phyloP scores from a whole-genome alignment of 2,888 invertebrate species.

The Lacanobia oleracea region DNA sequence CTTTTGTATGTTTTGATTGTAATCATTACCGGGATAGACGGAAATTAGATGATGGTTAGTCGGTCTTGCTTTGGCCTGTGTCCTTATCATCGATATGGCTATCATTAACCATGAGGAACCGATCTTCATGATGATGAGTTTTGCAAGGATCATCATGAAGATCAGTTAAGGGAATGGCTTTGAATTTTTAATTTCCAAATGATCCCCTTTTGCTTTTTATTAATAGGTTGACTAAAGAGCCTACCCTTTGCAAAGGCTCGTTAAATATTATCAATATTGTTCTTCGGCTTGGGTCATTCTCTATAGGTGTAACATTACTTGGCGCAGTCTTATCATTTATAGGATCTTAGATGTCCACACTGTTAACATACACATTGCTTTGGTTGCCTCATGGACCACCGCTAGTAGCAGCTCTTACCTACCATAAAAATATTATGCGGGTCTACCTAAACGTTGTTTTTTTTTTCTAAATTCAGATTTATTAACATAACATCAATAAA shows the following conservation, averaged over 20 bases:
- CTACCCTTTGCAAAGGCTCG: too few species aligned
- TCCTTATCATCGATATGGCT: too few species aligned
- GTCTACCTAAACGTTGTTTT: conserved; percentile 13
- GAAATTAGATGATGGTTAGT: conserved; percentile 10
- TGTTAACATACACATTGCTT: neutral
- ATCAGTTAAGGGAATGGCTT: too few species aligned
- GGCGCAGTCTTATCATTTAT: neutral
- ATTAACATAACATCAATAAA: conserved; percentile 7
- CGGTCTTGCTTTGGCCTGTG: too few species aligned
- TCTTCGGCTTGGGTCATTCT: neutral
- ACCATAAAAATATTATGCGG: neutral
- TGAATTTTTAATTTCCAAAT: too few species aligned
- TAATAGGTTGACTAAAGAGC: too few species aligned
- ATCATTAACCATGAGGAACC: too few species aligned
- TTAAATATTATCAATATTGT: too few species aligned
- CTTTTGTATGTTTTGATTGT: conserved; percentile 39
- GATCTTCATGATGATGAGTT: too few species aligned
- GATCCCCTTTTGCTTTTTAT: too few species aligned
- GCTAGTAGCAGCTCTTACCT: neutral
- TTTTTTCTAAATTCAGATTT: neutral
- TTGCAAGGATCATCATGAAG: too few species aligned
- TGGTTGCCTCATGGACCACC: too few species aligned
- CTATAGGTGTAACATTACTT: neutral
- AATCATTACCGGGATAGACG: conserved; percentile 44
- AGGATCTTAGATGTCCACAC: neutral